These are phyloP conservation scores for Drosophila stalkeri DNA, from an alignment of 2,888 invertebrate species.

Conservation along the genomic window DNA sequence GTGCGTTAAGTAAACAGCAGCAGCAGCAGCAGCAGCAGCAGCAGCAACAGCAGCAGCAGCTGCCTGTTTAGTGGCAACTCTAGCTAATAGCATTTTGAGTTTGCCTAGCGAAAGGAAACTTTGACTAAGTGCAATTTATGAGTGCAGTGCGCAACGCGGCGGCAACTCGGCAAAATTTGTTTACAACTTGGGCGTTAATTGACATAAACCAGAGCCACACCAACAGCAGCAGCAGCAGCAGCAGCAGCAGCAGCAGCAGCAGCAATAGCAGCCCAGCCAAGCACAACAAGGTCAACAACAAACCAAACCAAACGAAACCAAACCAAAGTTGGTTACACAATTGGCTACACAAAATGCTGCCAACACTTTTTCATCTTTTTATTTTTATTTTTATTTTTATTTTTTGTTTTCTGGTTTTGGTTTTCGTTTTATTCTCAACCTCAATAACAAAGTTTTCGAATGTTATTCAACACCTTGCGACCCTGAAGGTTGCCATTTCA, in stretches of 20 bases:
- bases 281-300: conserved; percentile 42
- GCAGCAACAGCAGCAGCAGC: conserved; percentile 66
- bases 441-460: conserved; percentile 68
- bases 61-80: conserved; percentile 63
- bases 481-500: conserved; percentile 39
- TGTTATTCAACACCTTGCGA: conserved; percentile 74
- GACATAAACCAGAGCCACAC: conserved; percentile 58
- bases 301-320: conserved; percentile 41
- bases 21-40: no score
- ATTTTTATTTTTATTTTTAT: no score
- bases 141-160: conserved; percentile 65
- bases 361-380: conserved; percentile 29
- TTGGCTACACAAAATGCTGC: conserved; percentile 61
- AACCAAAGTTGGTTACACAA: conserved; percentile 60
- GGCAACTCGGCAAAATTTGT: conserved; percentile 74
- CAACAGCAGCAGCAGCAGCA: conserved; percentile 15
- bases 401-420: not conserved
- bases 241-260: conserved; percentile 11
- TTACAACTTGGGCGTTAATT: conserved; percentile 81
- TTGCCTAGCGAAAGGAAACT: conserved; percentile 53
- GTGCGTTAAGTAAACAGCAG: conserved; percentile 59
- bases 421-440: not conserved
- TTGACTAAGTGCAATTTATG: conserved; percentile 78
- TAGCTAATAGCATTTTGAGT: conserved; percentile 69
- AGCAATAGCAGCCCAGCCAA: conserved; percentile 14